Evolutionary conservation across 2,888 invertebrate genomes (phyloP), one percentile per base, ranked within the genome.

Genomic region (Buathra laborator): DNA sequence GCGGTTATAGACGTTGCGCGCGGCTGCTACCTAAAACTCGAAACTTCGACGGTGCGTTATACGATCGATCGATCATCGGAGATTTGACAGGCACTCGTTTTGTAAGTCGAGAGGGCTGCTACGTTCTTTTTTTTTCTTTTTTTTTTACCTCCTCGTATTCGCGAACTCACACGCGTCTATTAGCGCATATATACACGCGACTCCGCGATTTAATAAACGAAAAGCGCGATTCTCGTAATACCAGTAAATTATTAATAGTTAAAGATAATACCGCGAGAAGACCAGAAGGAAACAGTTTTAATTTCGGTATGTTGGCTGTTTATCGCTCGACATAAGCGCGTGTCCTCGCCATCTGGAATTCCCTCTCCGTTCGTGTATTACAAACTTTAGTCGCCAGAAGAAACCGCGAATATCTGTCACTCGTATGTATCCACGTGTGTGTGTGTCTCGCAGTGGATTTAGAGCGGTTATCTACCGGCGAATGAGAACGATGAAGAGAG

Each of bases 51-150:
- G 78, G 86, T 78, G 88, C 89, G 90, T 85, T 79, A 79, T 85
- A 91, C 90, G 90, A 89, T 86, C 92, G 90, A 92, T 92, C 89
- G 89, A 92, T 92, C 92, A 92, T 90, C 83, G 86, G 85, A 90
- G 91, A 91, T 92, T 91, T 92, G 92, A 92, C 92, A 90, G 88
- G 87, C 77, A 87, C 89, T 87, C 89, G 89, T 90, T 90, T 90
- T 88, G 92, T 90, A 91, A 90, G 87, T 89, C 87, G 90, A 90
- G 85, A 85, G 71, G 75, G n/a, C 14, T 44, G 44, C 16, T 14
- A 48, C 44, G 12, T 37, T 12, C 43, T 12, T 10, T 12, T 6
- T 64, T 56, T 43, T 43, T 24, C 51, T 67, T 16, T 43, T 67
- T 62, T 67, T 24, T 48, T 67, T 16, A 43, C 59, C 46, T 64